phyloP scores from a whole-genome alignment of 2,888 invertebrate species.

The Euspilapteryx auroguttella region DNA sequence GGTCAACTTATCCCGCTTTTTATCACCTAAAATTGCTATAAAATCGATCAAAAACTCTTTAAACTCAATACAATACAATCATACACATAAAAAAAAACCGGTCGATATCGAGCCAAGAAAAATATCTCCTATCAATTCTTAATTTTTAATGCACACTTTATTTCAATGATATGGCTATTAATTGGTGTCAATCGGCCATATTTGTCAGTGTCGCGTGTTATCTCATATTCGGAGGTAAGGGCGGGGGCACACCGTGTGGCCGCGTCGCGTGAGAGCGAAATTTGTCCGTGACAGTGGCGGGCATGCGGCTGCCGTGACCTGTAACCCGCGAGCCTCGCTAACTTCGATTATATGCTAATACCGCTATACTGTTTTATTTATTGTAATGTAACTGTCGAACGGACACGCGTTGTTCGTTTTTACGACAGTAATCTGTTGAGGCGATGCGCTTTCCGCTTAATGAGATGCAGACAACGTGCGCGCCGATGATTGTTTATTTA shows the following conservation, averaged over 20 bases:
- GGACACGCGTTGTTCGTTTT: neutral
- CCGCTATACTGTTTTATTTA: slow-evolving; percentile 5
- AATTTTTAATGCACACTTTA: no score
- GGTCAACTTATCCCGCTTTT: no score
- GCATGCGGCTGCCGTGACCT: slow-evolving; percentile 18
- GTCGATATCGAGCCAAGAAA: no score
- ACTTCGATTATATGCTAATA: slow-evolving; percentile 40
- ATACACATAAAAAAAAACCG: no score
- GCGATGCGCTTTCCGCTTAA: no score
- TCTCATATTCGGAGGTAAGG: slow-evolving; percentile 11
- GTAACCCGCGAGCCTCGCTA: slow-evolving; percentile 15
- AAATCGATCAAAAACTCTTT: no score
- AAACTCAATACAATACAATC: no score
- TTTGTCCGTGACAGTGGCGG: slow-evolving; percentile 24
- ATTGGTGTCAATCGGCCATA: slow-evolving; percentile 2
- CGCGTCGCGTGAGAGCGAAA: slow-evolving; percentile 33
- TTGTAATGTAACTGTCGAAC: slow-evolving; percentile 2
- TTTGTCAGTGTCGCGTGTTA: slow-evolving; percentile 7
- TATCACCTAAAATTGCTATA: no score
- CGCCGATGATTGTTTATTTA: no score
- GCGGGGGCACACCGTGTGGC: slow-evolving; percentile 7
- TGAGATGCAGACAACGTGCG: no score
- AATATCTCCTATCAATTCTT: no score
- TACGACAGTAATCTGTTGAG: no score
- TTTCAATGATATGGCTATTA: slow-evolving; percentile 1